Percentiles rank a stretch among this genome's conserved stretches.
phyloP scores from a whole-genome alignment of 92 coral and sea anemone species.

The Phymanthus crucifer region DNA sequence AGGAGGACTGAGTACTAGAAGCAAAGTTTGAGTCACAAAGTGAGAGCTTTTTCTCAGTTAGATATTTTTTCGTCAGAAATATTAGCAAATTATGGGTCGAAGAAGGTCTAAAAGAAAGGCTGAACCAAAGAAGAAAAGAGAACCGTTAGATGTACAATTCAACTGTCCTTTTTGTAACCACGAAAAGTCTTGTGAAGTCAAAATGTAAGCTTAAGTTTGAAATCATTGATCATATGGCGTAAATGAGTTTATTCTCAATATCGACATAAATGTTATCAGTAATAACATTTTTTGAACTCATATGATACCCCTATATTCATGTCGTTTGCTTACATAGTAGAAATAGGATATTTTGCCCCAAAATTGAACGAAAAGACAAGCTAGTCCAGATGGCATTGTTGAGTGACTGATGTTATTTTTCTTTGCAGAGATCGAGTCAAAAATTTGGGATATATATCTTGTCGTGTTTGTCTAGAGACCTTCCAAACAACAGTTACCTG shows the following conservation, averaged over 20 bases:
- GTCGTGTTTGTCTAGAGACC: constrained; percentile 95
- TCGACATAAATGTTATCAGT: background rate
- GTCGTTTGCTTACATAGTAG: too few species aligned
- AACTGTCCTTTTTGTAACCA: constrained; percentile 99
- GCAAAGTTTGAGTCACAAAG: background rate
- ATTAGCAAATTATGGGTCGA: constrained; percentile 75
- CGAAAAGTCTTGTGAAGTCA: constrained; percentile 97
- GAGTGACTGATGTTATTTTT: background rate
- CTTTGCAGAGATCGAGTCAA: constrained; percentile 86
- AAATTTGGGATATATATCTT: constrained; percentile 90
- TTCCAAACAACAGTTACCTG: constrained; percentile 86
- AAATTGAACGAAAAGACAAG: background rate
- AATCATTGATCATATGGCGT: background rate
- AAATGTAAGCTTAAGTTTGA: constrained; percentile 65
- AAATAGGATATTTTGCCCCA: too few species aligned
- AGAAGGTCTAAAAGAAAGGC: constrained; percentile 95
- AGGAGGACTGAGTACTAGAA: constrained; percentile 12
- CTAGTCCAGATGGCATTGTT: background rate
- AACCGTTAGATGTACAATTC: constrained; percentile 92
- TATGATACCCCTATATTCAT: background rate
- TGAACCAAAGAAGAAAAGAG: constrained; percentile 83
- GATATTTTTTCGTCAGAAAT: background rate
- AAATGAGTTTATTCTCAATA: background rate
- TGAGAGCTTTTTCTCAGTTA: background rate
- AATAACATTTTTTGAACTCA: too few species aligned